Evolutionary conservation across 2,797 vertebrate species (phyloP), one percentile per base, ranked within the genome.

Genomic region (Etheostoma perlongum): DNA sequence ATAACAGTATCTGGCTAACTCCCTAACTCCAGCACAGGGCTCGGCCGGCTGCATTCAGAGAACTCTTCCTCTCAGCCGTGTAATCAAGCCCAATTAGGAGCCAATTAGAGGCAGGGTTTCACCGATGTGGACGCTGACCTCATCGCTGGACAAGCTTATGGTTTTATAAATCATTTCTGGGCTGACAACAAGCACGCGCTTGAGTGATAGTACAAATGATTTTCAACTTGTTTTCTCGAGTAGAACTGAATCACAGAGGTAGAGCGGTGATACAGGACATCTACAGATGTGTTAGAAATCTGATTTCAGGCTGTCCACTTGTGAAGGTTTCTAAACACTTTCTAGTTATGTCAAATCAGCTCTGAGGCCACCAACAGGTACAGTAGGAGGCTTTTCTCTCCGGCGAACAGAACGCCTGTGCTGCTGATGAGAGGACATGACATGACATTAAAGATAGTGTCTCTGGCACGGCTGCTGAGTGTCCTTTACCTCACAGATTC

Each of bases 401-500:
- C 23, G 66, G 58, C 67, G 4, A 52, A 71, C 48, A 79, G 79
- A 79, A 57, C 63, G 64, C 18, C 62, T 69, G 47, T 8, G 54
- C 40, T 84, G 81, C 74, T 78, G 81, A 77, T 78, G 85, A 87
- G 85, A 86, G 88, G 76, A 85, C 58, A 14, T 76, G 83, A 81
- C 75, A 62, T 90, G 90, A 87, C 88, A 91, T 88, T 88, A 90
- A 83, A 89, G 89, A 92, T 82, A 87, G 21, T 4, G 85, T 82
- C 84, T 90, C 73, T 83, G 83, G 83, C 83, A 15, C 46, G 85
- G 90, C 92, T 93, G 91, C 85, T 78, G 86, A 94, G 91, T 92
- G 91, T 93, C 93, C 92, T 92, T 92, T 91, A 88, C 90, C 92
- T 89, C 93, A 85, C 90, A 93, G 92, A 94, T 95, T 94, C 94